phyloP scores from a whole-genome alignment of 2,888 invertebrate genomes.

The Rhaphigaster nebulosa region DNA sequence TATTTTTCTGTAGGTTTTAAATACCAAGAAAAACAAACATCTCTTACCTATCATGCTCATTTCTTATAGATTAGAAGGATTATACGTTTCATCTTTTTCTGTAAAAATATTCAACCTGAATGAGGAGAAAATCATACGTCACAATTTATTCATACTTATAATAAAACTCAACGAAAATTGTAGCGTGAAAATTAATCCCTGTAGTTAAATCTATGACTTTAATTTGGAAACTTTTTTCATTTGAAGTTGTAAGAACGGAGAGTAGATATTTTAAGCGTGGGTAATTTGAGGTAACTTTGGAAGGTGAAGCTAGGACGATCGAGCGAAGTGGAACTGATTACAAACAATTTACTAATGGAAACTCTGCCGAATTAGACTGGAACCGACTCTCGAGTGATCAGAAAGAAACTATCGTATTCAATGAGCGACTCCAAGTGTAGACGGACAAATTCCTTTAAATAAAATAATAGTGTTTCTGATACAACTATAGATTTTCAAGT shows the following conservation, averaged over 20 bases:
- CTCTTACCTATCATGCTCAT: no score
- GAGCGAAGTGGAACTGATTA: background rate
- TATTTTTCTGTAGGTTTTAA: no score
- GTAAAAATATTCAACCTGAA: no score
- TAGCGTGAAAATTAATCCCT: background rate
- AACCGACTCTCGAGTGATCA: background rate
- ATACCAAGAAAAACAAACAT: no score
- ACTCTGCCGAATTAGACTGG: background rate
- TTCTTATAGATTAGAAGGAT: no score
- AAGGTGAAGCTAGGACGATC: background rate
- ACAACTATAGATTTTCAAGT: background rate
- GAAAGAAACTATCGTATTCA: background rate
- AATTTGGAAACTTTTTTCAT: background rate
- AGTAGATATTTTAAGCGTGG: background rate
- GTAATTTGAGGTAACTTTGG: background rate
- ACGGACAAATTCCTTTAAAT: background rate
- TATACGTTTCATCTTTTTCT: no score
- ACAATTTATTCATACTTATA: no score
- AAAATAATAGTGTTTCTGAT: background rate
- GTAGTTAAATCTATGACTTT: background rate
- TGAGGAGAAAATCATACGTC: no score
- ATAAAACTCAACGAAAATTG: no score
- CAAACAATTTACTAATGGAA: constrained; percentile 29
- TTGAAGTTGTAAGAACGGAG: background rate
- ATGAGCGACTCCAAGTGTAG: background rate